These are phyloP conservation scores for Aythya baeri DNA, from an alignment of 2,113 vertebrate genomes.

Conservation along the genomic window DNA sequence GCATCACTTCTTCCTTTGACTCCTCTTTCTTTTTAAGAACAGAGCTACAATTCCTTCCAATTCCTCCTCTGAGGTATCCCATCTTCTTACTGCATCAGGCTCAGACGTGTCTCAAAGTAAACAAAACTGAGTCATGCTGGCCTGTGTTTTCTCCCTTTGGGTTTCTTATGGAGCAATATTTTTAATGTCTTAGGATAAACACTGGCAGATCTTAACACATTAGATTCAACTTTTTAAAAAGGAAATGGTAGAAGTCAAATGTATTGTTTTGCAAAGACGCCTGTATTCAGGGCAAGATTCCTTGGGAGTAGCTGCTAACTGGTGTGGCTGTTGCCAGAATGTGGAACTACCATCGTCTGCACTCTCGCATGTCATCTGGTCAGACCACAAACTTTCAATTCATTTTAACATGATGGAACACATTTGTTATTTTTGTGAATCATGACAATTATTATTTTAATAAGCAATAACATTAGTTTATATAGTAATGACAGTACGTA, in stretches of 20 bases:
- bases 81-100: not conserved
- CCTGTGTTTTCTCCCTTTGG: slow-evolving; percentile 9
- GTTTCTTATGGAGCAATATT: slow-evolving; percentile 36
- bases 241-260: not conserved
- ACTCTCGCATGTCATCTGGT: not conserved
- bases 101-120: not conserved
- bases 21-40: not conserved
- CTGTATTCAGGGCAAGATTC: not conserved
- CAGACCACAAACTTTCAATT: not conserved
- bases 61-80: slow-evolving; percentile 23
- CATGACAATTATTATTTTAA: not conserved
- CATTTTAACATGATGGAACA: not conserved
- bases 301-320: not conserved
- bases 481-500: not conserved
- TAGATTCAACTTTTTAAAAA: not conserved
- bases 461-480: not conserved
- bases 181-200: not conserved
- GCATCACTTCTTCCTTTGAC: slow-evolving; percentile 7
- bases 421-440: not conserved
- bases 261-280: not conserved
- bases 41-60: not conserved
- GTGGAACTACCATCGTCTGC: not conserved
- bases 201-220: not conserved
- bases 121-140: slow-evolving; percentile 43
- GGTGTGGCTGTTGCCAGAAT: not conserved